phyloP scores from a whole-genome alignment of 2,888 invertebrate species.

The Epirrhoe tristata region DNA sequence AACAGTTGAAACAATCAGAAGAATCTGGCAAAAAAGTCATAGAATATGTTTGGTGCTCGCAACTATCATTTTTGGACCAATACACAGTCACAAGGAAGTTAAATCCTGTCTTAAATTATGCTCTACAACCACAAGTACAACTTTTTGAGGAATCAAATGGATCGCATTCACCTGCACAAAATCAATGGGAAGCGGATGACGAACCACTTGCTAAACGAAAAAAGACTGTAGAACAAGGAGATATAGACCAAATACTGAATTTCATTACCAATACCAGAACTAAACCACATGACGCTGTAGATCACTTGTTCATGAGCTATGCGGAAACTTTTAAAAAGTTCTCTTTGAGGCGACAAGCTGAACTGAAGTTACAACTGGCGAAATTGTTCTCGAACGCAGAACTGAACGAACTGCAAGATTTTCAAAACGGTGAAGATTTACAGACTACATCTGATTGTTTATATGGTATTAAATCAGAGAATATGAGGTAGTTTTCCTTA shows the following conservation, averaged over 20 bases:
- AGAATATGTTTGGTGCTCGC: conserved; percentile 50
- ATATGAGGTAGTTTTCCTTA: not conserved
- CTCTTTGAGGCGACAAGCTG: conserved; percentile 37
- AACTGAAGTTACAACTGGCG: conserved; percentile 43
- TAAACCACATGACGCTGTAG: conserved; percentile 31
- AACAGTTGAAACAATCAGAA: conserved; percentile 39
- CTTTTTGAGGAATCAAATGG: conserved; percentile 18
- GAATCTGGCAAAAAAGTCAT: conserved; percentile 44
- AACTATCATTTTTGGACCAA: conserved; percentile 49
- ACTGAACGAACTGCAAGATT: conserved; percentile 27
- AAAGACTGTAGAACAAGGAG: conserved; percentile 18
- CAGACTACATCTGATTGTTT: conserved; percentile 24
- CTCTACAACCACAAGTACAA: conserved; percentile 28
- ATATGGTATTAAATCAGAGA: conserved; percentile 25
- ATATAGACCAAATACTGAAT: conserved; percentile 26
- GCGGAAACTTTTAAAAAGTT: conserved; percentile 45
- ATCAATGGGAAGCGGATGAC: conserved; percentile 17
- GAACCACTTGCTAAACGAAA: conserved; percentile 28
- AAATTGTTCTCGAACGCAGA: conserved; percentile 42
- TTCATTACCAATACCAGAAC: conserved; percentile 12
- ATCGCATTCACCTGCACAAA: conserved; percentile 11
- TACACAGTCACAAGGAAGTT: conserved; percentile 37
- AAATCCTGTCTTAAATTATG: conserved; percentile 13
- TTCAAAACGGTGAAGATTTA: conserved; percentile 18
- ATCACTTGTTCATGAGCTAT: conserved; percentile 44